A percentile compares a stretch with the other conserved stretches of the same genome.
phyloP scores from a whole-genome alignment of 2,888 invertebrate genomes.

The Mythimna lalbum region DNA sequence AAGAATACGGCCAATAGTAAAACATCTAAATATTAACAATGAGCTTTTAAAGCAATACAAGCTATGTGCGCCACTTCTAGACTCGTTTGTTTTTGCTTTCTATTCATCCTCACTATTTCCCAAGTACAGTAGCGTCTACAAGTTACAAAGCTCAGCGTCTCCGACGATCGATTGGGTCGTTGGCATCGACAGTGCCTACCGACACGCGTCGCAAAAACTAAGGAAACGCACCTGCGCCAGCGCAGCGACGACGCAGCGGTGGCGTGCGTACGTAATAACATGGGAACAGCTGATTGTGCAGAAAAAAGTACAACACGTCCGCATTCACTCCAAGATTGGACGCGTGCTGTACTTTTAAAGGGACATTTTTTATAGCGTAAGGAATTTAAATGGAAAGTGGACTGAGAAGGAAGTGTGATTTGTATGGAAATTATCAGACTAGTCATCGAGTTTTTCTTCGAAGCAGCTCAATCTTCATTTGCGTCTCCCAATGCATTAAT shows the following conservation, averaged over 20 bases:
- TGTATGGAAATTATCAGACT: slow-evolving; percentile 4
- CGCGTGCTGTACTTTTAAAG: slow-evolving; percentile 41
- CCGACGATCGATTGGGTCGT: slow-evolving; percentile 43
- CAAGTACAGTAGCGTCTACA: slow-evolving; percentile 7
- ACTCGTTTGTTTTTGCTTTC: background rate
- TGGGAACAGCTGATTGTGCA: slow-evolving; percentile 51
- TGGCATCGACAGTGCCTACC: slow-evolving; percentile 32
- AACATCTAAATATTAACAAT: too few species aligned
- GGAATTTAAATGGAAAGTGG: slow-evolving; percentile 29
- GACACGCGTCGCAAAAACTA: slow-evolving; percentile 45
- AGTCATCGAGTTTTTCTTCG: background rate
- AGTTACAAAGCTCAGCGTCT: slow-evolving; percentile 11
- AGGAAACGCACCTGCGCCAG: slow-evolving; percentile 53
- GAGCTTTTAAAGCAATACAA: too few species aligned
- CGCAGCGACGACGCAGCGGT: slow-evolving; percentile 19
- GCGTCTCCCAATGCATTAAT: background rate
- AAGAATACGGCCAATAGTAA: too few species aligned
- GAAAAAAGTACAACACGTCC: slow-evolving; percentile 54
- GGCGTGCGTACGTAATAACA: slow-evolving; percentile 51
- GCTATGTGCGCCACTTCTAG: too few species aligned
- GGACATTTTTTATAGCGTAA: slow-evolving; percentile 25
- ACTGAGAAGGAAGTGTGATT: background rate
- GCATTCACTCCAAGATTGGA: slow-evolving; percentile 57
- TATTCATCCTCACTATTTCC: background rate
- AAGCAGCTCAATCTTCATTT: background rate